These are phyloP conservation scores for Dusona sp. DNA, from an alignment of 2,888 invertebrate genomes.

Conservation along the genomic window DNA sequence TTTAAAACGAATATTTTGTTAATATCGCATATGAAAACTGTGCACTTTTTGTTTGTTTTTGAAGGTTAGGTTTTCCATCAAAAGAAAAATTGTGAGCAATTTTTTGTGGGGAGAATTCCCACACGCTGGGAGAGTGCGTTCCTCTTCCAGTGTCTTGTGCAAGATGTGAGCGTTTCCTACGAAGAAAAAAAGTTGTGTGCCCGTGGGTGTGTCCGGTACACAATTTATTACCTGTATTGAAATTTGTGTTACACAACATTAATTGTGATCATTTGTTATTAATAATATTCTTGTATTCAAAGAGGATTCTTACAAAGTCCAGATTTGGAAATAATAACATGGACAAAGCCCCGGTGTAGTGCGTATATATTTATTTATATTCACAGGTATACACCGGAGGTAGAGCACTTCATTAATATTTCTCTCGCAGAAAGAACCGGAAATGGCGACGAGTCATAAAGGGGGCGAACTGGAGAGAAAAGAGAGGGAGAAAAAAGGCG, in stretches of 20 bases:
- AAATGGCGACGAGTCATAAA: slow-evolving; percentile 64
- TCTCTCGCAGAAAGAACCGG: slow-evolving; percentile 65
- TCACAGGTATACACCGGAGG: slow-evolving; percentile 24
- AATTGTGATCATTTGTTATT: neutral
- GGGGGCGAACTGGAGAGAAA: slow-evolving; percentile 36
- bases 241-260: neutral
- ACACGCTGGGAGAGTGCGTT: neutral
- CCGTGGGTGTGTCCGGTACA: too few species aligned
- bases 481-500: slow-evolving; percentile 22
- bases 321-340: neutral
- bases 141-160: neutral
- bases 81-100: too few species aligned
- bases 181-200: too few species aligned
- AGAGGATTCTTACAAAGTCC: neutral
- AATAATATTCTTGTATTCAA: neutral
- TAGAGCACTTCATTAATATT: slow-evolving; percentile 65
- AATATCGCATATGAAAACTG: neutral
- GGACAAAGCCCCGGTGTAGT: neutral
- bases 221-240: too few species aligned
- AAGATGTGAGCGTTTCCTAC: neutral
- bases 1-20: neutral
- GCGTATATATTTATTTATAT: slow-evolving; percentile 25
- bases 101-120: neutral
- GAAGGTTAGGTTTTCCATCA: neutral
- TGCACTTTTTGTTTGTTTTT: neutral